A percentile compares a stretch with the other conserved stretches of the same genome.
Evolutionary conservation across 2,113 vertebrate genomes (phyloP).

Genomic region (Callithrix jacchus): DNA sequence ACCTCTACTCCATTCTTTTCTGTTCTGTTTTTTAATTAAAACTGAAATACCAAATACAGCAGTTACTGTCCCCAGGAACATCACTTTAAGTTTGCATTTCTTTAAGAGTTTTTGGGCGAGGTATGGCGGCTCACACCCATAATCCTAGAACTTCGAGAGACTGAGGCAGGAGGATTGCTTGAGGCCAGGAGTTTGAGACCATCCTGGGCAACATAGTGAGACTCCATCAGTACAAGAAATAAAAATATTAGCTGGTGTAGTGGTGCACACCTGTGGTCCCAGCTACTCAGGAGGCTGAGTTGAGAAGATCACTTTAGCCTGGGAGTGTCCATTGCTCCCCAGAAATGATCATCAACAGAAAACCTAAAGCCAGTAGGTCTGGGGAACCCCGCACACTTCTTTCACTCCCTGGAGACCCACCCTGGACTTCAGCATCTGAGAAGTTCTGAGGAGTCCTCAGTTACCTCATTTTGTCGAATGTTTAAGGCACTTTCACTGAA

Average conservation of each 20-base stretch:
- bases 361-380: background rate
- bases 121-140: no score
- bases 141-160: no score
- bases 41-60: background rate
- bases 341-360: background rate
- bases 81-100: background rate
- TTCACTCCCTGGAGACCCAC: background rate
- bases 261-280: no score
- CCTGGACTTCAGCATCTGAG: background rate
- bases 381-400: no score
- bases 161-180: no score
- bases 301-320: no score
- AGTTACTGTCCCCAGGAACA: background rate
- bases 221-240: no score
- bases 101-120: background rate
- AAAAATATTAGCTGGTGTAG: no score
- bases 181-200: no score
- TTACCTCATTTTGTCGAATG: background rate
- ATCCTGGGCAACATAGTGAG: no score
- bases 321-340: background rate
- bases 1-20: background rate
- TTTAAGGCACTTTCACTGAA: background rate
- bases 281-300: no score
- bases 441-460: background rate
- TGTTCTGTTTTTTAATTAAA: background rate